Evolutionary conservation across 2,797 vertebrate genomes (phyloP), one percentile per base, ranked within the genome.

Genomic region (Buphagus erythrorhynchus): DNA sequence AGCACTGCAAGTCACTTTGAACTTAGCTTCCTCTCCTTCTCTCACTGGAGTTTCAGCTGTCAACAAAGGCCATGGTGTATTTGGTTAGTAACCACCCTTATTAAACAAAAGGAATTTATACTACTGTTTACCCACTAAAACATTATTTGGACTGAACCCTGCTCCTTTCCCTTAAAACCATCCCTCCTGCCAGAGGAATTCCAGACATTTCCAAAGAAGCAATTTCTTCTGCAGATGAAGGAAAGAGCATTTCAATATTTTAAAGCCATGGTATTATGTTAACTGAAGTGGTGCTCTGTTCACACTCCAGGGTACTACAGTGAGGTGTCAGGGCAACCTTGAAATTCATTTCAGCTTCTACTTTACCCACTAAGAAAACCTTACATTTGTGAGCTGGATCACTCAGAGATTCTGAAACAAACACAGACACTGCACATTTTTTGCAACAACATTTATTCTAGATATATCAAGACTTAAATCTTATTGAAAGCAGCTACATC

Each of bases 401-500:
- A 54, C 16, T 36, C 2, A 1, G 18, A 3, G 7, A 74, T 15
- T 68, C 51, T 46, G 6, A 74, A 80, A 62, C 35, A 69, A 58
- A 10, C 14, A 78, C 51, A 89, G 29, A 79, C 81, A 81, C 24
- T 25, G 42, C 19, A n/a, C 3, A 3, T 20, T 85, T 94, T 94
- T 95, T 95, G 89, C 96, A 93, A 85, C 94, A 95, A 71, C 45
- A 77, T 98, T 98, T 98, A 98, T 98, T 98, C 90, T 96, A 97
- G 84, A 66, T 46, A 49, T 83, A 92, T 72, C 61, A 85, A 58
- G 85, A 81, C 31, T 99, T 97, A 99, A 97, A 99, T 99, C 96
- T 99, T 99, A 98, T 99, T 99, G 98, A 99, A 99, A 65, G 99
- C 99, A 40, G 99, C 99, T 31, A 99, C 99, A 21, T 99, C 99